Percentiles rank a stretch among this genome's conserved stretches.
Conservation (phyloP, 2,888 invertebrate species). For the Unio delphinus region DNA sequence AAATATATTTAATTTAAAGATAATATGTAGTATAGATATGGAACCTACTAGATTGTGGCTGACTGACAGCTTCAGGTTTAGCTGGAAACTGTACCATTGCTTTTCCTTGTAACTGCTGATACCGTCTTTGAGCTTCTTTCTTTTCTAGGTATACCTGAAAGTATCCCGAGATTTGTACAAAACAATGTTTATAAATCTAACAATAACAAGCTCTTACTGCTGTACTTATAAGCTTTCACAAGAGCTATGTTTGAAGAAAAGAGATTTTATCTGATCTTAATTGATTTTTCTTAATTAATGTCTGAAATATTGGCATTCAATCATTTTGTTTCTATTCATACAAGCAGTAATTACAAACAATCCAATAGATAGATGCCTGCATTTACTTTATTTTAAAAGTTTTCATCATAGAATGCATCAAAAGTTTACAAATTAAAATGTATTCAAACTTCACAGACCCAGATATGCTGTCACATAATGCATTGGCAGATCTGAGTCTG, state of each 20-base stretch:
- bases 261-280: neutral
- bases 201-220: neutral
- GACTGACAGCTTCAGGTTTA: neutral
- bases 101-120: slow-evolving; percentile 8
- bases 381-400: too few species aligned
- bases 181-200: too few species aligned
- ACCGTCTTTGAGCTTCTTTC: slow-evolving; percentile 41
- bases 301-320: neutral
- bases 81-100: neutral
- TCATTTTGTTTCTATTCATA: slow-evolving; percentile 9
- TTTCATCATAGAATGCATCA: too few species aligned
- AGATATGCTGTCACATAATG: too few species aligned
- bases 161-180: neutral
- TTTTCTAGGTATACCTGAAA: slow-evolving; percentile 50
- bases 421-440: too few species aligned
- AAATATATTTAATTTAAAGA: too few species aligned
- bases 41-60: neutral
- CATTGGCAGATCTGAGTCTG: too few species aligned
- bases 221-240: neutral
- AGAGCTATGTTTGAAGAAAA: neutral
- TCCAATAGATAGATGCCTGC: too few species aligned
- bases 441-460: too few species aligned
- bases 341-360: too few species aligned
- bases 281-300: neutral
- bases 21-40: neutral